phyloP scores from a whole-genome alignment of 2,113 vertebrate genomes.

The Sakesphorus luctuosus region DNA sequence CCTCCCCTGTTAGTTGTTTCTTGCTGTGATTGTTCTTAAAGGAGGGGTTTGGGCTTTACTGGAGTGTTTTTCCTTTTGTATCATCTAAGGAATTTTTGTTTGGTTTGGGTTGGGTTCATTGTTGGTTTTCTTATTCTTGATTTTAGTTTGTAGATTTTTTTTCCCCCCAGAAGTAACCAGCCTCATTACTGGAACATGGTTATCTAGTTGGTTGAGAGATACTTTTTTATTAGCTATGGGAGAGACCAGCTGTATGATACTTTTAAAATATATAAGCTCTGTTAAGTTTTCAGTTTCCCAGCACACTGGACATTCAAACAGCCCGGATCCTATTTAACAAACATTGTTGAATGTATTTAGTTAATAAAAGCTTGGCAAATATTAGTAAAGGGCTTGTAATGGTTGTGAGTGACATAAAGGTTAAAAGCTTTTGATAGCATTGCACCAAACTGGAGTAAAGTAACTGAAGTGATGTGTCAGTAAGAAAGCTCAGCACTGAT shows the following conservation, averaged over 20 bases:
- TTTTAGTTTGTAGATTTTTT: background rate
- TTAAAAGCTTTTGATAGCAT: constrained; percentile 38
- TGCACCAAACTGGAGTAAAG: background rate
- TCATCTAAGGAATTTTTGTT: background rate
- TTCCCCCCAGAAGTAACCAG: background rate
- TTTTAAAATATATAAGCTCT: background rate
- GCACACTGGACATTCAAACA: background rate
- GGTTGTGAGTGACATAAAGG: constrained; percentile 31
- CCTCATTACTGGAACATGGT: background rate
- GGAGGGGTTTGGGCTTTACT: background rate
- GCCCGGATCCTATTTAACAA: constrained; percentile 40
- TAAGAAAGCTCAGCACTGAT: background rate
- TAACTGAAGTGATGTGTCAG: background rate
- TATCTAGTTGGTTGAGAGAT: background rate
- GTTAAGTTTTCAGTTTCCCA: constrained; percentile 10
- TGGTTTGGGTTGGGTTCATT: background rate
- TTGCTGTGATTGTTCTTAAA: background rate
- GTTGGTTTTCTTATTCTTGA: background rate
- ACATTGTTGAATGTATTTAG: constrained; percentile 32
- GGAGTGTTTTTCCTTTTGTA: background rate
- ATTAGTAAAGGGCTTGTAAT: constrained; percentile 65
- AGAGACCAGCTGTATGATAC: background rate
- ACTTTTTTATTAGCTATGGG: background rate
- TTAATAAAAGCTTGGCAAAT: constrained; percentile 67
- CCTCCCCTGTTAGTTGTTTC: background rate